These are phyloP conservation scores for Carassius gibelio DNA, from an alignment of 2,113 vertebrate genomes.

Conservation along the genomic window DNA sequence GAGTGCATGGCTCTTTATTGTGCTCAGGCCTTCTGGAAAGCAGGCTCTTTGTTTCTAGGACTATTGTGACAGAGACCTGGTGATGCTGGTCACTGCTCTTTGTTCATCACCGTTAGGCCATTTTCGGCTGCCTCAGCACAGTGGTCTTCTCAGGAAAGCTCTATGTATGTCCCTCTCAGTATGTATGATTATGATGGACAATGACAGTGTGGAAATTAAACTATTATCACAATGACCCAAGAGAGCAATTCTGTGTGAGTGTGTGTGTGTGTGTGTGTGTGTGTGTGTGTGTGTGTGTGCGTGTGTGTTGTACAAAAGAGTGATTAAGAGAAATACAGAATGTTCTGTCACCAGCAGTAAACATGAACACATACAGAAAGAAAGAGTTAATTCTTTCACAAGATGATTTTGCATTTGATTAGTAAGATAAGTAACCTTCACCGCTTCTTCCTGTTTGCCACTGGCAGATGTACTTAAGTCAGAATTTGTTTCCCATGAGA, in stretches of 20 bases:
- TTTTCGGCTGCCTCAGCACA: constrained; percentile 75
- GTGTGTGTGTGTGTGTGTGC: no score
- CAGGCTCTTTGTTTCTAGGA: constrained; percentile 68
- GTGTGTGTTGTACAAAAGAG: neutral
- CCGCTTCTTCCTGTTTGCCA: constrained; percentile 30
- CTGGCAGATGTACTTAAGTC: neutral
- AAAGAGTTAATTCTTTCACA: neutral
- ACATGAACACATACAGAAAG: neutral
- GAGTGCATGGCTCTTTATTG: constrained; percentile 70
- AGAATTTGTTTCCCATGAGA: constrained; percentile 26
- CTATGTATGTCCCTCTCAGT: constrained; percentile 53
- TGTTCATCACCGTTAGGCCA: constrained; percentile 37
- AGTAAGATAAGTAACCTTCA: neutral
- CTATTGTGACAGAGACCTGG: constrained; percentile 49
- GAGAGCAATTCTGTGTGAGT: neutral
- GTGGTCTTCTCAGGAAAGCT: constrained; percentile 74
- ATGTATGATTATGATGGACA: constrained; percentile 22
- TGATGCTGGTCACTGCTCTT: constrained; percentile 38
- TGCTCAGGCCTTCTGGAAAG: constrained; percentile 79
- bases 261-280: no score
- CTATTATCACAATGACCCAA: constrained; percentile 32
- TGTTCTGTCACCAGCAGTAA: neutral
- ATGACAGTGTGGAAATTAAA: constrained; percentile 25
- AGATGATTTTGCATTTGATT: constrained; percentile 8
- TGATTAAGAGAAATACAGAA: neutral